Evolutionary conservation across 1,140 invertebrate genomes (phyloP).

Genomic region (Bombus balteatus): DNA sequence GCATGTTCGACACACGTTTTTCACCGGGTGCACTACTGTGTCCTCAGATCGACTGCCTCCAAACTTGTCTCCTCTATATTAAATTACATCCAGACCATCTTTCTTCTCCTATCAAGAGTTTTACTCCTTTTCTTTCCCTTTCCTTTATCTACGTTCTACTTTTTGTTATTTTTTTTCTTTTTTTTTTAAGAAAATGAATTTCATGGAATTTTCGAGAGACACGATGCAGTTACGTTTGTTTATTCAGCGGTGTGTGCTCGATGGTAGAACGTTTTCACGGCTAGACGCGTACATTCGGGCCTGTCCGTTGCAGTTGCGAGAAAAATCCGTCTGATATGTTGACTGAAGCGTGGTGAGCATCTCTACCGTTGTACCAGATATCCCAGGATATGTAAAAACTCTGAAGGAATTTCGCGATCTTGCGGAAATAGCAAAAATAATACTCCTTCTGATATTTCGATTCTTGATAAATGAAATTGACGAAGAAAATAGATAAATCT

Average conservation of each 20-base stretch:
- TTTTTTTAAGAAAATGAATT: background rate
- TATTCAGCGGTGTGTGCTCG: background rate
- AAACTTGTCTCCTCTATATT: background rate
- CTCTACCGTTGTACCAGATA: background rate
- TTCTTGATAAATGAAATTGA: background rate
- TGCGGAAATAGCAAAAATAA: background rate
- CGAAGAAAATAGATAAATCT: background rate
- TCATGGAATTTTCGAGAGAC: background rate
- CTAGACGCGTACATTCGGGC: background rate
- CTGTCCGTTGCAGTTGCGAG: background rate
- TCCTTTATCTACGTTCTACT: too few relatives aligned
- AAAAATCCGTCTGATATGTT: slow-evolving; percentile 14
- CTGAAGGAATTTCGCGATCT: background rate
- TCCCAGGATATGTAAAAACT: background rate
- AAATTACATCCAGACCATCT: background rate
- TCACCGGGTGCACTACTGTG: background rate
- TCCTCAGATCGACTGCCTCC: background rate
- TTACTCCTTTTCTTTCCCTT: background rate
- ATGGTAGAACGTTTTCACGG: background rate
- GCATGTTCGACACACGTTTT: slow-evolving; percentile 42
- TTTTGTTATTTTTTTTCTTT: background rate
- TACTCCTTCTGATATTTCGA: background rate
- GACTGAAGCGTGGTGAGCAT: background rate
- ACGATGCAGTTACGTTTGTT: background rate
- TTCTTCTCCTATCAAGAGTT: background rate